A percentile compares a stretch with the other conserved stretches of the same genome.
Evolutionary conservation across 2,888 invertebrate genomes (phyloP).

Genomic region (Coelopa pilipes): DNA sequence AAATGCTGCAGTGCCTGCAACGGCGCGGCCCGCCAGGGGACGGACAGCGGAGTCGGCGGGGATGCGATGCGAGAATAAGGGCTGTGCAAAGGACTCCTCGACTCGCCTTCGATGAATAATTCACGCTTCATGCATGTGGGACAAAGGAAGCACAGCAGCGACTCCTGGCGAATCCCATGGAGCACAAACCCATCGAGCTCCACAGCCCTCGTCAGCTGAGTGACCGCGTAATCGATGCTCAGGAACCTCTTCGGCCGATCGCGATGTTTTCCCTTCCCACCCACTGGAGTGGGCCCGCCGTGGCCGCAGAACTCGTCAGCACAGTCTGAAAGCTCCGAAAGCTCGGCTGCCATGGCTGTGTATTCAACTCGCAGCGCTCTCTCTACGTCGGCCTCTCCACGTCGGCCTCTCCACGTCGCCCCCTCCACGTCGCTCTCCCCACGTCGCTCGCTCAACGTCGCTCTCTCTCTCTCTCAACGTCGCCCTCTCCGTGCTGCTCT

Average conservation of each 20-base stretch:
- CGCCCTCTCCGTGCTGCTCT: no score
- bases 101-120: conserved; percentile 1
- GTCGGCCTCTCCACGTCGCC: no score
- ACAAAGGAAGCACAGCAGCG: background rate
- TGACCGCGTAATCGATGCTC: no score
- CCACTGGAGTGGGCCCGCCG: no score
- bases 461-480: background rate
- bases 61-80: background rate
- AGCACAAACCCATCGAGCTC: background rate
- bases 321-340: no score
- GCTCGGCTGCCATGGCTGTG: no score
- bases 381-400: no score
- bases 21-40: background rate
- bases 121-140: background rate
- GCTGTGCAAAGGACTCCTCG: background rate
- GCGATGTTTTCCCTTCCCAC: no score
- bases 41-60: background rate
- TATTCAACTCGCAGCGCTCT: no score
- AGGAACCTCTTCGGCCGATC: no score
- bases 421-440: no score
- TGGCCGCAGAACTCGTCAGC: no score
- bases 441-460: background rate
- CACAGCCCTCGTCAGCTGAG: background rate
- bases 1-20: conserved; percentile 20
- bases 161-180: background rate